phyloP scores from a whole-genome alignment of 2,113 vertebrate species.

The Caloenas nicobarica region DNA sequence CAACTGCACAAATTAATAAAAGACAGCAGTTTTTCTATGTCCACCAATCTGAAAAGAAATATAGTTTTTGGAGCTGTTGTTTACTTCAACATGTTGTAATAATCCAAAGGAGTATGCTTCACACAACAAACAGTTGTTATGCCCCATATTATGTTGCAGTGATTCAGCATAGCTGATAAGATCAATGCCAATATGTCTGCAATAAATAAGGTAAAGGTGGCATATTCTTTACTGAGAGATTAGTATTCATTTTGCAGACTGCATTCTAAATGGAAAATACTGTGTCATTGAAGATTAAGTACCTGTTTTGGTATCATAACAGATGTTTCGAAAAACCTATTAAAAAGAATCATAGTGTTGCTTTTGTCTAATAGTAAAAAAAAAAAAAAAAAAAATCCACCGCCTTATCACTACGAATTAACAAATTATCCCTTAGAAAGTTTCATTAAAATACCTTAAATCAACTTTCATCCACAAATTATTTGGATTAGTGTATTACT shows the following conservation, averaged over 20 bases:
- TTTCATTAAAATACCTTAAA: not conserved
- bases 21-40: not conserved
- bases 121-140: not conserved
- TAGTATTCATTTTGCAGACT: conserved; percentile 41
- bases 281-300: conserved; percentile 50
- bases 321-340: conserved; percentile 44
- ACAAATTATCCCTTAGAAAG: not conserved
- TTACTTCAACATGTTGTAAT: not conserved
- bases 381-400: not conserved
- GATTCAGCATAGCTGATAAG: not conserved
- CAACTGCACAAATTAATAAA: not conserved
- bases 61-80: not conserved
- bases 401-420: not conserved
- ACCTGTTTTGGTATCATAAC: conserved; percentile 30
- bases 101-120: not conserved
- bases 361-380: conserved; percentile 21
- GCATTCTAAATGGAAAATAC: conserved; percentile 12
- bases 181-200: not conserved
- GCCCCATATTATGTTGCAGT: not conserved
- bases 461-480: not conserved
- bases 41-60: not conserved
- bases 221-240: not conserved
- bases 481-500: too few species aligned
- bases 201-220: conserved; percentile 20
- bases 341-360: conserved; percentile 46